Conservation (phyloP, 2,797 vertebrate species). For the Anguilla marmorata region DNA sequence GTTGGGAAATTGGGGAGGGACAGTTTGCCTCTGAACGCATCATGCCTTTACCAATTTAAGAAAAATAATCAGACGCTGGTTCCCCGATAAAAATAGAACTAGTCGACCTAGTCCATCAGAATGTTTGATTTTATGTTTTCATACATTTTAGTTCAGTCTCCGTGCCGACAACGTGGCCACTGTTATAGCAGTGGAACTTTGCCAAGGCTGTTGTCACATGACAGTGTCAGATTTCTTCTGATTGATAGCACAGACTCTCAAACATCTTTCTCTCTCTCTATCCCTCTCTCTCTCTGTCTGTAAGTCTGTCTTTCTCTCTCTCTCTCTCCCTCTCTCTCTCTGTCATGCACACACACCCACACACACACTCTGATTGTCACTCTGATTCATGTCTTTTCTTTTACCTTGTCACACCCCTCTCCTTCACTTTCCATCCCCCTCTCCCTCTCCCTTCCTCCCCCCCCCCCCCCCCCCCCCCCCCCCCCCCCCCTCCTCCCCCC, state of each 20-base stretch:
- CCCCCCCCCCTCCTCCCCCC: too few species aligned
- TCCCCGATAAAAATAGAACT: background rate
- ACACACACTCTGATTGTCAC: background rate
- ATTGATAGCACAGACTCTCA: constrained; percentile 33
- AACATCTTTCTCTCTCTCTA: background rate
- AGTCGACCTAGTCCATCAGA: constrained; percentile 19
- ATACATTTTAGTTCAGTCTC: constrained; percentile 33
- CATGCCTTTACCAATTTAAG: background rate
- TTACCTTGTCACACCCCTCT: background rate
- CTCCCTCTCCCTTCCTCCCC: background rate
- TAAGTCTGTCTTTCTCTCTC: background rate
- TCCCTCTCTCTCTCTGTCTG: background rate
- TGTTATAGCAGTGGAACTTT: constrained; percentile 23
- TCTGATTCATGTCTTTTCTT: background rate
- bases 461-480: too few species aligned
- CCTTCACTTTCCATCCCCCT: background rate
- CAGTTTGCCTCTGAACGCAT: background rate
- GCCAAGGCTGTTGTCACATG: constrained; percentile 28
- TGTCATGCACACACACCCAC: too few species aligned
- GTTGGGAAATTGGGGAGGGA: background rate
- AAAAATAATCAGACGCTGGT: background rate
- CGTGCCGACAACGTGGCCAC: constrained; percentile 34
- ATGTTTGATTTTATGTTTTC: constrained; percentile 22
- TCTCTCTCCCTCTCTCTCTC: background rate
- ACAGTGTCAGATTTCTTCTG: constrained; percentile 41